These are phyloP conservation scores for Pogonocherus hispidulus DNA, from an alignment of 2,888 invertebrate genomes.

Conservation along the genomic window DNA sequence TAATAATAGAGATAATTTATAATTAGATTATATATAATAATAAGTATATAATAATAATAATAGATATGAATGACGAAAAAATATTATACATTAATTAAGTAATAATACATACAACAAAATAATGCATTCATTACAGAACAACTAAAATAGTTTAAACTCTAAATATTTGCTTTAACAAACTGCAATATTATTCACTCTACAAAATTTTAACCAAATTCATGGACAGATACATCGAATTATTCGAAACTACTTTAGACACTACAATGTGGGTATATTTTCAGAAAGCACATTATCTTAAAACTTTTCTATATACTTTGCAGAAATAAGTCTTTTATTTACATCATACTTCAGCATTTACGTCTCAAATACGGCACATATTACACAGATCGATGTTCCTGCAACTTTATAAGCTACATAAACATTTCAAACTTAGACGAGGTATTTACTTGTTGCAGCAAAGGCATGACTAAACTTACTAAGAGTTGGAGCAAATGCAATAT, in stretches of 20 bases:
- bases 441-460: slow-evolving; percentile 45
- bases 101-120: no score
- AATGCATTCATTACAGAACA: no score
- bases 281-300: neutral
- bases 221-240: neutral
- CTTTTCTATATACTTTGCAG: neutral
- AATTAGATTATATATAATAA: no score
- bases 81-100: no score
- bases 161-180: no score
- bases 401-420: slow-evolving; percentile 35
- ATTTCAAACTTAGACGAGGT: slow-evolving; percentile 44
- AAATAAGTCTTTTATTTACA: neutral
- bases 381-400: slow-evolving; percentile 3
- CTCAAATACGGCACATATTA: neutral
- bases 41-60: no score
- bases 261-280: neutral
- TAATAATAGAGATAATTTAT: no score
- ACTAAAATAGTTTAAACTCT: no score
- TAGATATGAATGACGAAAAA: no score
- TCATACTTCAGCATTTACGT: neutral
- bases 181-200: no score
- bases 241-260: neutral
- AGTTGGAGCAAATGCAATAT: slow-evolving; percentile 40
- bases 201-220: neutral
- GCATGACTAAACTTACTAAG: slow-evolving; percentile 41